Conservation (phyloP, 1,140 invertebrate genomes). For the Ladona fulva region DNA sequence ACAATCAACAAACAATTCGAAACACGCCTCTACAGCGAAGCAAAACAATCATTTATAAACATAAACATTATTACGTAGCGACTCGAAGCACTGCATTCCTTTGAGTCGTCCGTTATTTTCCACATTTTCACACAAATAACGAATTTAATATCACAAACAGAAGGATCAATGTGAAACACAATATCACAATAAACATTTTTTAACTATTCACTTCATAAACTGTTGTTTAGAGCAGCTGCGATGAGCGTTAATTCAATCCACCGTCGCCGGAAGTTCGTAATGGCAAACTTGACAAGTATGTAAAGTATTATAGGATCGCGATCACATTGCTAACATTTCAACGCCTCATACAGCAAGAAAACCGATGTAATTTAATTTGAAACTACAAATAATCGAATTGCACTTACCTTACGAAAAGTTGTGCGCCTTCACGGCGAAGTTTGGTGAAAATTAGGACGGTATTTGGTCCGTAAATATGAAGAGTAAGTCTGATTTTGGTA, state of each 20-base stretch:
- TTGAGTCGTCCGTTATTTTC: not conserved
- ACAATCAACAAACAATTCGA: no score
- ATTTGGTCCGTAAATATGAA: constrained; percentile 65
- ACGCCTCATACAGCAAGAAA: constrained; percentile 40
- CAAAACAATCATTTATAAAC: no score
- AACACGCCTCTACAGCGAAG: no score
- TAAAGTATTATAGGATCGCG: constrained; percentile 68
- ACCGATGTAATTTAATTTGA: constrained; percentile 20
- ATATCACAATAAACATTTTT: not conserved
- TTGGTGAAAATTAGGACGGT: constrained; percentile 41
- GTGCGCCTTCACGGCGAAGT: constrained; percentile 19
- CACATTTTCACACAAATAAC: not conserved
- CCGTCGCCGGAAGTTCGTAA: constrained; percentile 43
- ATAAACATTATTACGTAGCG: not conserved
- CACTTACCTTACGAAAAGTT: constrained; percentile 51
- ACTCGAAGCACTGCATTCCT: not conserved
- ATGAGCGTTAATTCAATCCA: constrained; percentile 9
- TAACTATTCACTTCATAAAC: not conserved
- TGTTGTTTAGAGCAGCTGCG: not conserved
- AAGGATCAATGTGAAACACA: not conserved
- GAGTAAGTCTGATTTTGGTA: constrained; percentile 79
- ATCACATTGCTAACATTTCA: constrained; percentile 61
- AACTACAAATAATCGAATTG: constrained; percentile 27
- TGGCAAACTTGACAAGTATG: constrained; percentile 65
- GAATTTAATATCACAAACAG: not conserved